Percentiles rank a stretch among this genome's conserved stretches.
These are phyloP conservation scores for Premnoplex brunnescens DNA, from an alignment of 2,797 vertebrate species.

Conservation along the genomic window DNA sequence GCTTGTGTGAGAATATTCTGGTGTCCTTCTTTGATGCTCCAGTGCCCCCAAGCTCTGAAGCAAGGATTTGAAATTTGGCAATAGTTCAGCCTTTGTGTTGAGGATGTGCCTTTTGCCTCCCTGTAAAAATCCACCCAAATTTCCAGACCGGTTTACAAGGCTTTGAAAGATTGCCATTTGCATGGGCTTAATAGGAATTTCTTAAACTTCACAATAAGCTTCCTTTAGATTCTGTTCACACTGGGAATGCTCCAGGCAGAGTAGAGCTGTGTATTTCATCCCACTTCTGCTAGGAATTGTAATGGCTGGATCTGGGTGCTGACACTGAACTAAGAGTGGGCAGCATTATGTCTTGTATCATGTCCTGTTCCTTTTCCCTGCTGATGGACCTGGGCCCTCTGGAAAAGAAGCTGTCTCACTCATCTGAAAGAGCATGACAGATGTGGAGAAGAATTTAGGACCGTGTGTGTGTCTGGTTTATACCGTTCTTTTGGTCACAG, in stretches of 20 bases:
- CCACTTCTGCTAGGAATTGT: slow-evolving; percentile 8
- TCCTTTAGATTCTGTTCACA: slow-evolving; percentile 65
- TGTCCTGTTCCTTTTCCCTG: background rate
- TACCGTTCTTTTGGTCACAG: background rate
- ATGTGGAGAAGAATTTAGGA: background rate
- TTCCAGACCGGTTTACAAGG: slow-evolving; percentile 60
- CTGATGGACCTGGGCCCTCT: background rate
- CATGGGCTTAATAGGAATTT: slow-evolving; percentile 55
- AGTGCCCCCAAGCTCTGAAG: slow-evolving; percentile 59
- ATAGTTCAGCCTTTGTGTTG: slow-evolving; percentile 59
- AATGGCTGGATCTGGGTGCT: background rate
- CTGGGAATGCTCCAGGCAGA: slow-evolving; percentile 56
- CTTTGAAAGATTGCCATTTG: slow-evolving; percentile 65
- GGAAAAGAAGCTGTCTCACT: background rate
- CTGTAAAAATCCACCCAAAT: slow-evolving; percentile 62
- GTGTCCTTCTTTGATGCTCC: slow-evolving; percentile 50
- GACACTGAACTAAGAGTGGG: background rate
- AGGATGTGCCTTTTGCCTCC: slow-evolving; percentile 53
- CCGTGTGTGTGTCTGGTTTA: background rate
- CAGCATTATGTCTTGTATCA: slow-evolving; percentile 21
- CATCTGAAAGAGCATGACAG: background rate
- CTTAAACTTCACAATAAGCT: slow-evolving; percentile 63
- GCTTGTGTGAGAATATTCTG: slow-evolving; percentile 61
- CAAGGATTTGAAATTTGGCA: slow-evolving; percentile 63
- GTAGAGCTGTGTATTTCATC: slow-evolving; percentile 39